Conservation (phyloP, 2,113 vertebrate genomes). For the Ivindomyrus marchei region DNA sequence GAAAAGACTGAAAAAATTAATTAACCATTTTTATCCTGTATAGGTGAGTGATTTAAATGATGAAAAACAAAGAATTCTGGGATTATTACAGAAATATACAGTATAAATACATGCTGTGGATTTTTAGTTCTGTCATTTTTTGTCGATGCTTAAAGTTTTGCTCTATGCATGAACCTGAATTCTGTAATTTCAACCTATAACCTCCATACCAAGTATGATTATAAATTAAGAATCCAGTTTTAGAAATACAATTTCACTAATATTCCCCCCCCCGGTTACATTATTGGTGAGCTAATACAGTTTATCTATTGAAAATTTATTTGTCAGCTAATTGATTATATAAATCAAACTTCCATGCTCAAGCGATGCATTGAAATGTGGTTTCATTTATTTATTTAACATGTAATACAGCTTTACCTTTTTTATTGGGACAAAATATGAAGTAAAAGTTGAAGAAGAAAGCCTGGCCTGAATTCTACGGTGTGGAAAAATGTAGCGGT, state of each 20-base stretch:
- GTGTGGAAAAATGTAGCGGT: conserved; percentile 1
- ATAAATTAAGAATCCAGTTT: not conserved
- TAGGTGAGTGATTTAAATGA: not conserved
- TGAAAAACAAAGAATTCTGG: not conserved
- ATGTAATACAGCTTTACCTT: not conserved
- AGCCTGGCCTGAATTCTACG: not conserved
- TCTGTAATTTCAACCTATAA: not conserved
- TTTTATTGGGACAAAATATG: not conserved
- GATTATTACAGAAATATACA: not conserved
- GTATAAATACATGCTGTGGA: not conserved
- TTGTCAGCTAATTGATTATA: not conserved
- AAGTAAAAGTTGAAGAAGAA: not conserved
- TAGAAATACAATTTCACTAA: not conserved
- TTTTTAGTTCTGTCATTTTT: not conserved
- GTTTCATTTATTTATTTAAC: not conserved
- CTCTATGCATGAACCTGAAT: not conserved
- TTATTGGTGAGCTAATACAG: not conserved
- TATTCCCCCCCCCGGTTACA: not conserved
- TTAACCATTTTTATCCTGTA: not conserved
- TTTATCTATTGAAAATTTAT: not conserved
- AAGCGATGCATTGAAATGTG: not conserved
- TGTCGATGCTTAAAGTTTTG: not conserved
- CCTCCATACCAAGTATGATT: not conserved
- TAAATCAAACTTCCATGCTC: not conserved
- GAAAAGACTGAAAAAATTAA: not conserved